These are phyloP conservation scores for Melitaea cinxia DNA, from an alignment of 1,140 invertebrate genomes.

Conservation along the genomic window DNA sequence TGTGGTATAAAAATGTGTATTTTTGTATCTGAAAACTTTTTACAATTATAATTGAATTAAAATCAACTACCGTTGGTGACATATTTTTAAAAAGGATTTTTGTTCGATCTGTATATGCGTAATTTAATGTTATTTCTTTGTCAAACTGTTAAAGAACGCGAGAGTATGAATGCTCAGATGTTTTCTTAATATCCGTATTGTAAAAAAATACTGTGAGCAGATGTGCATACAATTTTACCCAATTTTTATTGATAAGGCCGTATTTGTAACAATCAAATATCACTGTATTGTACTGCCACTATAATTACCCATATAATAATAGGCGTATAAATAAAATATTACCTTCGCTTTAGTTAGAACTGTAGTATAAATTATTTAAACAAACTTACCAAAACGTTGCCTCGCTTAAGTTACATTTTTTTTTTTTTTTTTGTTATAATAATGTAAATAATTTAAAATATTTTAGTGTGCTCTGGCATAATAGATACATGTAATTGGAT, in stretches of 20 bases:
- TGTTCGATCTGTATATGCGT: not conserved
- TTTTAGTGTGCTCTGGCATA: constrained; percentile 75
- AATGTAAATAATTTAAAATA: constrained; percentile 70
- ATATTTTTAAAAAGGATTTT: not conserved
- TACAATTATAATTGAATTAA: not conserved
- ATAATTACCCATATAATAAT: constrained; percentile 12
- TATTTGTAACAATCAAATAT: constrained; percentile 1
- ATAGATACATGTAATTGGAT: constrained; percentile 65
- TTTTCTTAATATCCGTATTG: not conserved
- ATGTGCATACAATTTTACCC: not conserved
- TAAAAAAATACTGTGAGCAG: not conserved
- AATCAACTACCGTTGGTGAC: not conserved
- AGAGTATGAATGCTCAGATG: not conserved
- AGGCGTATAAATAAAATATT: constrained; percentile 25
- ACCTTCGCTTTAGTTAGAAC: constrained; percentile 57
- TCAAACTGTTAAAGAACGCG: not conserved
- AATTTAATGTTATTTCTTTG: not conserved
- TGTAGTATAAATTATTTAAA: constrained; percentile 71
- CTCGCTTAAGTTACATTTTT: constrained; percentile 77
- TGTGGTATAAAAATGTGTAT: not conserved
- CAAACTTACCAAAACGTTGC: constrained; percentile 79
- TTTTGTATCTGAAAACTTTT: not conserved
- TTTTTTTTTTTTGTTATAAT: too few species aligned
- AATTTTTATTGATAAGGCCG: not conserved
- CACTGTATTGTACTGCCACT: constrained; percentile 19